These are phyloP conservation scores for Emydura subglobosa DNA, from an alignment of 2,113 vertebrate genomes.

Conservation along the genomic window DNA sequence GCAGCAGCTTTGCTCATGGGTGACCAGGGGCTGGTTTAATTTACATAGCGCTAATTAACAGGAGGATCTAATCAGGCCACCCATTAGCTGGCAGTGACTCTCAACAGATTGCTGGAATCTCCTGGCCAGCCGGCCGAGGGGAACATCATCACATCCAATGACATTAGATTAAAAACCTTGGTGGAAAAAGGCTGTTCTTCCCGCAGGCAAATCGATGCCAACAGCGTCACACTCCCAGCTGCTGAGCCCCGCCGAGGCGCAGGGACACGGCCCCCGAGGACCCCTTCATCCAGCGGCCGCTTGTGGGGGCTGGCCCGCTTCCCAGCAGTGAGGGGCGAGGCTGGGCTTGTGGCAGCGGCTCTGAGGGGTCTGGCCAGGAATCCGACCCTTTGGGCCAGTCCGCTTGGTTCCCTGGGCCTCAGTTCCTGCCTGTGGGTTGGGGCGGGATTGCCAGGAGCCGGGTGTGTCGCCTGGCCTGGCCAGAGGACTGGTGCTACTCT, in stretches of 20 bases:
- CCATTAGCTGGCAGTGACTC: not conserved
- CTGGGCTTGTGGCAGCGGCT: not conserved
- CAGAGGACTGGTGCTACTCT: too few species aligned
- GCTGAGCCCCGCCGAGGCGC: not conserved
- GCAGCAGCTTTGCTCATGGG: not conserved
- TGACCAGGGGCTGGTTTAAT: slow-evolving; percentile 10
- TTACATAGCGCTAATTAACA: slow-evolving; percentile 41
- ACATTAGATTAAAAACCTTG: fast-evolving
- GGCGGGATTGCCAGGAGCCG: too few species aligned
- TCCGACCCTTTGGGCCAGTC: not conserved
- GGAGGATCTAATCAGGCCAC: slow-evolving; percentile 57
- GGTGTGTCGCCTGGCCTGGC: too few species aligned
- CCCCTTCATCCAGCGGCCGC: too few species aligned
- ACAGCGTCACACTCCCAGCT: not conserved
- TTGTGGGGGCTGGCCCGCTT: not conserved
- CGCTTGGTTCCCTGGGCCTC: not conserved
- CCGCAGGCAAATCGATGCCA: fast-evolving
- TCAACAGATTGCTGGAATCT: not conserved
- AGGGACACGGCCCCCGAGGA: not conserved
- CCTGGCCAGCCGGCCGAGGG: not conserved
- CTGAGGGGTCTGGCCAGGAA: not conserved
- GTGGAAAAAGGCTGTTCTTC: not conserved
- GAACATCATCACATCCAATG: not conserved
- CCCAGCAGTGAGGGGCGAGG: not conserved
- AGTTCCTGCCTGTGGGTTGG: too few species aligned